phyloP scores from a whole-genome alignment of 2,113 vertebrate genomes.

The Casuarius casuarius region DNA sequence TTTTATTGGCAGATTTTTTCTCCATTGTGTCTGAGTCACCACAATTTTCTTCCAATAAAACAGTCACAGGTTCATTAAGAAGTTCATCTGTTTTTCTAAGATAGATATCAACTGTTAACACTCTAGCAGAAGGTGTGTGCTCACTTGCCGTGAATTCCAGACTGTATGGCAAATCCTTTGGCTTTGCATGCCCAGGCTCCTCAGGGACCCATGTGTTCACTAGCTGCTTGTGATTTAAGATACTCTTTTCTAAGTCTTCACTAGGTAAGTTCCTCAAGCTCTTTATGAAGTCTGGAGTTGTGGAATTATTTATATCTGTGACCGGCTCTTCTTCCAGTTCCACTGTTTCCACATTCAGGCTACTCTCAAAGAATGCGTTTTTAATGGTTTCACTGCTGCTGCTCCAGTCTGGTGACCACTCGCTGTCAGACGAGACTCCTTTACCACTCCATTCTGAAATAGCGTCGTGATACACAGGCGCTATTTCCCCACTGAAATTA shows the following conservation, averaged over 20 bases:
- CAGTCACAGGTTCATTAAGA: conserved; percentile 37
- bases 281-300: conserved; percentile 70
- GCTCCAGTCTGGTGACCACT: conserved; percentile 56
- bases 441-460: conserved; percentile 67
- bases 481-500: conserved; percentile 40
- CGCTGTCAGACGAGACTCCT: conserved; percentile 46
- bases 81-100: conserved; percentile 76
- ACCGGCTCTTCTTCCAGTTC: conserved; percentile 48
- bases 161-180: background rate
- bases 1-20: conserved; percentile 72
- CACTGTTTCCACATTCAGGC: conserved; percentile 56
- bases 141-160: conserved; percentile 23
- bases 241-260: conserved; percentile 66
- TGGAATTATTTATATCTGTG: conserved; percentile 66
- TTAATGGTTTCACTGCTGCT: conserved; percentile 61
- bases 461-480: background rate
- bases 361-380: conserved; percentile 62
- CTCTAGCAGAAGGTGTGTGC: conserved; percentile 51
- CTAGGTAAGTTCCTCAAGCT: conserved; percentile 62
- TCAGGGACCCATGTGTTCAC: conserved; percentile 56
- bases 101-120: conserved; percentile 82
- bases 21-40: conserved; percentile 77
- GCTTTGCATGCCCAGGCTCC: conserved; percentile 36
- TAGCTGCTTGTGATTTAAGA: conserved; percentile 69
- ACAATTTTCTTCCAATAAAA: conserved; percentile 31